These are phyloP conservation scores for Drosophila robusta DNA, from an alignment of 2,888 invertebrate species.

Conservation along the genomic window DNA sequence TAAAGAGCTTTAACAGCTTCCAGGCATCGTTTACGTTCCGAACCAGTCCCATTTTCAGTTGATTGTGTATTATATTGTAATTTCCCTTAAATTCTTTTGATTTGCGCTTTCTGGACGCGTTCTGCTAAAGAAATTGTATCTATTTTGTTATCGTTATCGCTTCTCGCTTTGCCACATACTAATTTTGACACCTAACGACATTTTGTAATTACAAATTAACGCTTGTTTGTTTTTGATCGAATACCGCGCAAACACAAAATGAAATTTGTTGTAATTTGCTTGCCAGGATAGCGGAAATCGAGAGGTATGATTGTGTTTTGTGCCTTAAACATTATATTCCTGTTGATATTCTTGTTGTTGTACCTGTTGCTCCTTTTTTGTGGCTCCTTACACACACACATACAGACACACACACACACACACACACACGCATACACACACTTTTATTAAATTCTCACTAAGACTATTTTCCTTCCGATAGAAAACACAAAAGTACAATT, in stretches of 20 bases:
- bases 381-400: not conserved
- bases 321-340: conserved; percentile 73
- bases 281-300: conserved; percentile 90
- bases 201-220: conserved; percentile 66
- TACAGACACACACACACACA: not conserved
- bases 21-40: conserved; percentile 1
- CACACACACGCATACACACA: not conserved
- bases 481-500: not conserved
- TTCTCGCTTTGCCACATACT: conserved; percentile 41
- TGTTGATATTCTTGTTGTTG: conserved; percentile 38
- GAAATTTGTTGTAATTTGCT: conserved; percentile 85
- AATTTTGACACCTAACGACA: conserved; percentile 38
- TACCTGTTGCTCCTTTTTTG: conserved; percentile 12
- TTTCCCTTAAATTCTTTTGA: conserved; percentile 5
- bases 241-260: conserved; percentile 78
- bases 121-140: conserved; percentile 16
- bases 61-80: conserved; percentile 26
- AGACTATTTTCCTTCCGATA: not conserved
- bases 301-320: conserved; percentile 87
- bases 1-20: conserved; percentile 9
- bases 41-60: conserved; percentile 12
- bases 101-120: conserved; percentile 34
- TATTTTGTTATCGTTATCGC: conserved; percentile 18
- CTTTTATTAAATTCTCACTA: conserved; percentile 3
- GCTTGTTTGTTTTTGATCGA: conserved; percentile 79